phyloP scores from a whole-genome alignment of 92 coral and sea anemone species.

The Zoanthus solanderi region DNA sequence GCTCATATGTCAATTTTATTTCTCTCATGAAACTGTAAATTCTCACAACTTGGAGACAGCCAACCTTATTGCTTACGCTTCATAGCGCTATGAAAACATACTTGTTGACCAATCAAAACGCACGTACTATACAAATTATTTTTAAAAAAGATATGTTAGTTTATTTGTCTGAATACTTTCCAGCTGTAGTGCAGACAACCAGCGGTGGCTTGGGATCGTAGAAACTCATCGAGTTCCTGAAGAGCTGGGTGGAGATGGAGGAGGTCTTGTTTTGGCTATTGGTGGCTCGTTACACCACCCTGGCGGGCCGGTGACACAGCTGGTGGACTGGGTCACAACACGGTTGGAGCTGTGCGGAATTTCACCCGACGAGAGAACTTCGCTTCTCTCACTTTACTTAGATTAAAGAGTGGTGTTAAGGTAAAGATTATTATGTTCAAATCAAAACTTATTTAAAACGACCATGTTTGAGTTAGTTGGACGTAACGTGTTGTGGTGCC shows the following conservation, averaged over 20 bases:
- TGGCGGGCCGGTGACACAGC: not conserved
- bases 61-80: too few relatives aligned
- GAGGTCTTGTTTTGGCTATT: not conserved
- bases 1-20: too few relatives aligned
- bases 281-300: not conserved
- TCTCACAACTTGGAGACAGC: too few relatives aligned
- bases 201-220: constrained; percentile 12
- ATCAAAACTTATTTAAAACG: not conserved
- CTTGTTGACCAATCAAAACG: too few relatives aligned
- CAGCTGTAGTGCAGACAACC: not conserved
- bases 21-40: too few relatives aligned
- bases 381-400: not conserved
- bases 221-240: constrained; percentile 18
- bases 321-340: not conserved
- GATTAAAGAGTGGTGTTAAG: not conserved
- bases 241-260: constrained; percentile 8
- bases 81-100: too few relatives aligned
- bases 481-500: too few relatives aligned
- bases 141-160: too few relatives aligned
- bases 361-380: not conserved
- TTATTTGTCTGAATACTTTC: not conserved
- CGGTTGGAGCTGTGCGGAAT: constrained; percentile 6
- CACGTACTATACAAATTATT: too few relatives aligned
- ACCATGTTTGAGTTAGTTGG: not conserved
- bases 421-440: not conserved